These are phyloP conservation scores for Philereme transversata DNA, from an alignment of 2,888 invertebrate species.

Conservation along the genomic window DNA sequence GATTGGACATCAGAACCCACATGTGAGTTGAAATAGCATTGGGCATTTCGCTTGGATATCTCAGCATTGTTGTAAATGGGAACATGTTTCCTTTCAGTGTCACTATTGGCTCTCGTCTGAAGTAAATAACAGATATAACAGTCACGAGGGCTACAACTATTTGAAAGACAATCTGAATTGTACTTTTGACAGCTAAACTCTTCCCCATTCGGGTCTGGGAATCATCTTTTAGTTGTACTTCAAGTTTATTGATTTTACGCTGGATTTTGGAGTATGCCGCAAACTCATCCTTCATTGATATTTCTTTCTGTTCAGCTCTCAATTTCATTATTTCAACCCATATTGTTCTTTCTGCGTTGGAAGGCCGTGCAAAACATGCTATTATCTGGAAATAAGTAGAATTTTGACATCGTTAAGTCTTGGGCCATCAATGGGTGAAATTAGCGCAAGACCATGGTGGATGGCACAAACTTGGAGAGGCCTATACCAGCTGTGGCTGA, in stretches of 20 bases:
- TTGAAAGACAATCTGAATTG: slow-evolving; percentile 65
- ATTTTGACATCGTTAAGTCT: too few species aligned
- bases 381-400: slow-evolving; percentile 68
- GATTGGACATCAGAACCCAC: slow-evolving; percentile 75
- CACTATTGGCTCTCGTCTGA: slow-evolving; percentile 71
- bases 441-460: too few species aligned
- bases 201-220: slow-evolving; percentile 67
- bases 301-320: slow-evolving; percentile 71
- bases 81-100: slow-evolving; percentile 68
- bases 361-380: slow-evolving; percentile 74
- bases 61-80: slow-evolving; percentile 66
- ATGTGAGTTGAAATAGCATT: slow-evolving; percentile 76
- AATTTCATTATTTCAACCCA: slow-evolving; percentile 68
- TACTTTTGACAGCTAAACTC: slow-evolving; percentile 67
- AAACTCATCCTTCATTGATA: slow-evolving; percentile 85
- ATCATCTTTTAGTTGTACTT: slow-evolving; percentile 69
- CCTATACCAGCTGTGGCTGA: too few species aligned
- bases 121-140: slow-evolving; percentile 70
- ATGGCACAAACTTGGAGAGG: too few species aligned
- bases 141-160: slow-evolving; percentile 59
- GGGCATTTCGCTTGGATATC: slow-evolving; percentile 70
- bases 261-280: slow-evolving; percentile 84
- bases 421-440: background rate
- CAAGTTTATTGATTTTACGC: slow-evolving; percentile 82
- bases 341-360: slow-evolving; percentile 68